Conservation (phyloP, 2,888 invertebrate genomes). For the Alloscopus bannaensis region DNA sequence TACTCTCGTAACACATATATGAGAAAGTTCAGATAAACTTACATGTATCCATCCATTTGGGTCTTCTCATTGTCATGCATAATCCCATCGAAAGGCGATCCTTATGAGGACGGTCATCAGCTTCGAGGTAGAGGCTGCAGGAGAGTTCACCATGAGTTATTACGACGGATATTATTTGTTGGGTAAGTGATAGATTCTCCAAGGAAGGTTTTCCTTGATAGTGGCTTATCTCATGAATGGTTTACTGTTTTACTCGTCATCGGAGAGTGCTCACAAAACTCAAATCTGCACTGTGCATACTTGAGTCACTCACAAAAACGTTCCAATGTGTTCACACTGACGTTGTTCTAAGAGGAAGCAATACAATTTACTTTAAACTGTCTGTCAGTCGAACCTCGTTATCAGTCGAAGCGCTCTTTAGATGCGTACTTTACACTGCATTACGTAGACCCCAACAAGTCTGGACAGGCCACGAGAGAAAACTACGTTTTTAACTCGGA, state of each 20-base stretch:
- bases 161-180: neutral
- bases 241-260: slow-evolving; percentile 5
- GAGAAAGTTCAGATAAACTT: slow-evolving; percentile 29
- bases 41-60: slow-evolving; percentile 1
- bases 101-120: slow-evolving; percentile 7
- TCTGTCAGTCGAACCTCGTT: neutral
- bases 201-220: slow-evolving; percentile 15
- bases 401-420: neutral
- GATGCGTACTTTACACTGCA: neutral
- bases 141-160: slow-evolving; percentile 15
- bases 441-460: slow-evolving; percentile 32
- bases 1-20: neutral
- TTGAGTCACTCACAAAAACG: too few species aligned
- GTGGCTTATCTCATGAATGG: slow-evolving; percentile 6
- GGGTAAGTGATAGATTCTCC: slow-evolving; percentile 20
- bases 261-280: slow-evolving; percentile 17
- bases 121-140: neutral
- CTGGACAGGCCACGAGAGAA: slow-evolving; percentile 41
- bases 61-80: slow-evolving; percentile 11
- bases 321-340: neutral
- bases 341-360: neutral
- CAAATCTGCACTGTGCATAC: slow-evolving; percentile 1
- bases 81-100: neutral
- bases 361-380: neutral
- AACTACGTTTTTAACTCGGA: slow-evolving; percentile 25